A percentile compares a stretch with the other conserved stretches of the same genome.
Evolutionary conservation across 2,113 vertebrate species (phyloP).

Genomic region (Salvelinus alpinus): DNA sequence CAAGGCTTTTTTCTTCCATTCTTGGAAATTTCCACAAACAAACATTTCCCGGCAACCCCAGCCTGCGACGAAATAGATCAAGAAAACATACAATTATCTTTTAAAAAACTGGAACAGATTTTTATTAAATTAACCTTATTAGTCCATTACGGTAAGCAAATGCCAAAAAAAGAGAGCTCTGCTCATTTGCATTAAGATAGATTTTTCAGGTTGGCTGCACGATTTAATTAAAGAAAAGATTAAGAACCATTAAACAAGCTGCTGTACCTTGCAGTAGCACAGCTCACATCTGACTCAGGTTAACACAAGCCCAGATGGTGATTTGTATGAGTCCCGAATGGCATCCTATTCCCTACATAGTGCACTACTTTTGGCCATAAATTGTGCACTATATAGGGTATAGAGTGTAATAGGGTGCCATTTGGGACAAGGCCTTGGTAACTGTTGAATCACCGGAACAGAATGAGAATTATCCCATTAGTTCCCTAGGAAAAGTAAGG

Average conservation of each 20-base stretch:
- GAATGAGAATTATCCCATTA: conserved; percentile 99
- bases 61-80: conserved; percentile 80
- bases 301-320: conserved; percentile 99
- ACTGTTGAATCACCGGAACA: conserved; percentile 99
- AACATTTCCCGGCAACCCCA: conserved; percentile 39
- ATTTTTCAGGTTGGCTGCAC: conserved; percentile 99
- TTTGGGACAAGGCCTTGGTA: conserved; percentile 65
- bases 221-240: conserved; percentile 99
- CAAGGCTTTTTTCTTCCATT: conserved; percentile 30
- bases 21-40: conserved; percentile 65
- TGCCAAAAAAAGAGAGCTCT: conserved; percentile 95
- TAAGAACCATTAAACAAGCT: conserved; percentile 99
- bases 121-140: conserved; percentile 99
- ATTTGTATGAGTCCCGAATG: conserved; percentile 57
- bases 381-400: no score
- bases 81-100: conserved; percentile 98
- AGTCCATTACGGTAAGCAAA: conserved; percentile 99
- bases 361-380: no score
- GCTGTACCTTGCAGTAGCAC: conserved; percentile 99
- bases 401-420: no score
- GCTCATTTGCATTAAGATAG: conserved; percentile 99
- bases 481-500: conserved; percentile 78
- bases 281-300: conserved; percentile 99
- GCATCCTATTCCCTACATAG: no score
- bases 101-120: conserved; percentile 99